phyloP scores from a whole-genome alignment of 2,113 vertebrate species.

The Mustela nigripes region DNA sequence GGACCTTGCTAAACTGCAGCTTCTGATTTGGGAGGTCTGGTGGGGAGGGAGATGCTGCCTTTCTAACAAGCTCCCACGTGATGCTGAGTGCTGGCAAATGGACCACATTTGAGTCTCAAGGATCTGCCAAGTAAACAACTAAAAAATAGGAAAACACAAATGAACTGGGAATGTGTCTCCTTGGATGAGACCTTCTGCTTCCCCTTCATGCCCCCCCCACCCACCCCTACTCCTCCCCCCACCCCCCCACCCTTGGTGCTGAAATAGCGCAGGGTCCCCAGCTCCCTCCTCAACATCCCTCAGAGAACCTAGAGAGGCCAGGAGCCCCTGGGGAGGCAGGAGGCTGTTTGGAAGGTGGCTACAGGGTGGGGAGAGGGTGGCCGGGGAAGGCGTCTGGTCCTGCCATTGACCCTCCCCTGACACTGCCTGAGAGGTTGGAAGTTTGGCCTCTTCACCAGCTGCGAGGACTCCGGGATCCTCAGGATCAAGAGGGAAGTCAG shows the following conservation, averaged over 20 bases:
- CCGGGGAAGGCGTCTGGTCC: background rate
- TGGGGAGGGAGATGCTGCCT: background rate
- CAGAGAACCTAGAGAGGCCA: background rate
- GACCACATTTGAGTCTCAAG: background rate
- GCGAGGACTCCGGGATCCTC: background rate
- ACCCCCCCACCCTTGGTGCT: too few species aligned
- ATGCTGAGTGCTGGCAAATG: background rate
- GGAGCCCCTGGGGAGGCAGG: too few species aligned
- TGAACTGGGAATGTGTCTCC: background rate
- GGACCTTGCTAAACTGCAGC: background rate
- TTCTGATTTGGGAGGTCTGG: background rate
- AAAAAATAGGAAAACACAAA: background rate
- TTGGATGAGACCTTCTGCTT: background rate
- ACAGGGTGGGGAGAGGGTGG: fast-evolving
- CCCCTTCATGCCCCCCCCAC: background rate
- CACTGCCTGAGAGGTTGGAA: background rate
- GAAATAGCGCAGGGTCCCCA: background rate
- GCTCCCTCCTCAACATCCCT: background rate
- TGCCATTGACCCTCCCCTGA: background rate
- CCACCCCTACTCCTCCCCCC: too few species aligned
- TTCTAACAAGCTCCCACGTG: background rate
- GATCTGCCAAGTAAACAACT: background rate
- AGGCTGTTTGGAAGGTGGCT: background rate
- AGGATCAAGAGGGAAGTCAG: background rate
- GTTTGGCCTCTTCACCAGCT: background rate